Base-by-base conservation (phyloP, 2,797 vertebrate genomes). In the Vultur gryphus region DNA sequence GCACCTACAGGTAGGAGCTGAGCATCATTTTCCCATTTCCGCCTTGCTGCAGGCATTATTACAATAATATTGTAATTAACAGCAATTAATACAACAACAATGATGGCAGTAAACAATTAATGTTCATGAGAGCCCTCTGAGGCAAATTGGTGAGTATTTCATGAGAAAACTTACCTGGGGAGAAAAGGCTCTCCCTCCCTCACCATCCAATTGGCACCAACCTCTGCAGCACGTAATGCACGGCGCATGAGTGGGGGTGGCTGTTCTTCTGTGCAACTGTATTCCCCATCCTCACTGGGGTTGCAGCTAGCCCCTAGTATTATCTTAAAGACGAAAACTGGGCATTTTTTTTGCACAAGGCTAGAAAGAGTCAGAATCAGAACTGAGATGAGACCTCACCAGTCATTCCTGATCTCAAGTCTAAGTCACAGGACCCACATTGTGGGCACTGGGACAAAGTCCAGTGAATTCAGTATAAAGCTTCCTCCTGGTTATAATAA, bases 211-310 rank as follows among this genome's bases (percentile, higher is more conserved):
- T 11, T 52, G n/a, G 9, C 4, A 3, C 13, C 10, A 5, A 44
- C 7, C 7, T 49, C 41, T 25, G 7, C n/a, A 62, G 26, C 13
- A 39, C 4, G 2, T 48, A 49, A 31, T 16, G 16, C 28, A 33
- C 1, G 2, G 37, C 2, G 0, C 14, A 12, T 2, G 17, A 37
- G 19, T 14, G 23, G 6, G 7, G 4, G 13, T 48, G 62, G 15
- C 43, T 76, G 6, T 4, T 69, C 14, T 35, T 55, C 52, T 41
- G 4, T 15, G 31, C 9, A 89, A 7, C 7, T 10, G 10, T 52
- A 1, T 17, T 70, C 18, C 10, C 9, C 41, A 18, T 70, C 33
- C 46, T 51, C 44, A 29, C 11, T 18, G 14, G 67, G 29, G 17
- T 3, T 49, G 6, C 13, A 29, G 14, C 52, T 78, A 46, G 7